Evolutionary conservation across 2,888 invertebrate species (phyloP).

Genomic region (Drymonia ruficornis): DNA sequence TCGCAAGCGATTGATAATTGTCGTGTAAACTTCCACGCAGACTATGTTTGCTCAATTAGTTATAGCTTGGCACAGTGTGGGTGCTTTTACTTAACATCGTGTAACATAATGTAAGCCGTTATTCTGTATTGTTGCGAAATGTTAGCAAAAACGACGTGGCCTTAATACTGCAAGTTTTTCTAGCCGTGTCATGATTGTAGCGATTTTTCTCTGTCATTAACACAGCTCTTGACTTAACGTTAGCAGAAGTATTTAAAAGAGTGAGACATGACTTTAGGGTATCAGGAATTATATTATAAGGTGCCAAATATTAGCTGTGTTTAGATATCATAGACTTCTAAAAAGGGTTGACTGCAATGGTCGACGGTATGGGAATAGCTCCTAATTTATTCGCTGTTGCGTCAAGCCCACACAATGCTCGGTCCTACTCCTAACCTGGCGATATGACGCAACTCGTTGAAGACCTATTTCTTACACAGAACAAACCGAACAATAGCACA

Average conservation of each 20-base stretch:
- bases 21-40: conserved; percentile 31
- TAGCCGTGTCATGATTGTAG: conserved; percentile 5
- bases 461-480: conserved; percentile 14
- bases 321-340: neutral
- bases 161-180: conserved; percentile 5
- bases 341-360: neutral
- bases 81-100: conserved; percentile 22
- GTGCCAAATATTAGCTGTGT: no score
- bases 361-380: conserved; percentile 7
- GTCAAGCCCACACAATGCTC: conserved; percentile 20
- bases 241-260: no score
- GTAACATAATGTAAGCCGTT: conserved; percentile 10
- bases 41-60: conserved; percentile 36
- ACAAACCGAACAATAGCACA: conserved; percentile 12
- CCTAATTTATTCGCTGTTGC: conserved; percentile 16
- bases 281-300: no score
- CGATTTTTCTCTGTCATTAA: conserved; percentile 5
- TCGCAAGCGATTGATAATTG: conserved; percentile 39
- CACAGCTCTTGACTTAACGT: neutral
- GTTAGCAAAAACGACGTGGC: conserved; percentile 12
- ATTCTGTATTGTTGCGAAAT: conserved; percentile 8
- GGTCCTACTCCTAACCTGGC: conserved; percentile 23
- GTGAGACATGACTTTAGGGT: no score
- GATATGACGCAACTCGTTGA: conserved; percentile 24
- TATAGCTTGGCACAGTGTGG: conserved; percentile 24